A percentile compares a stretch with the other conserved stretches of the same genome.
Conservation (phyloP, 2,888 invertebrate genomes). For the Trimorus sp. region DNA sequence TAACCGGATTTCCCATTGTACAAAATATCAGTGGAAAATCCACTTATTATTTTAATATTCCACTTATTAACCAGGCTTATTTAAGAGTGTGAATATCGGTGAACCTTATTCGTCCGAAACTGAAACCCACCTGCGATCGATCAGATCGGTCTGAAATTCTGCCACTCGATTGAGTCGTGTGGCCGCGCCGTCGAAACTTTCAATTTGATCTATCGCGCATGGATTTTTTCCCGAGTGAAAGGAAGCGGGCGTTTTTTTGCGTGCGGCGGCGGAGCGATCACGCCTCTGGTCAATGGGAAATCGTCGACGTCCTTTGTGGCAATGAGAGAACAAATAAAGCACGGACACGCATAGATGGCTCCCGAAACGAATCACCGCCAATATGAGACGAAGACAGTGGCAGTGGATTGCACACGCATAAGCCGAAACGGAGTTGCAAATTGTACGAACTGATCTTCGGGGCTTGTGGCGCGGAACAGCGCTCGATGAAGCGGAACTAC, state of each 20-base stretch:
- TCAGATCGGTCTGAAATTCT: conserved; percentile 1
- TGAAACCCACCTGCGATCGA: background rate
- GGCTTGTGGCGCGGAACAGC: conserved; percentile 80
- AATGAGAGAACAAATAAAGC: conserved; percentile 57
- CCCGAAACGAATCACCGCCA: conserved; percentile 62
- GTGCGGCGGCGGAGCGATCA: conserved; percentile 28
- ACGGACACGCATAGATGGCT: conserved; percentile 56
- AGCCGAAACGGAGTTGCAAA: conserved; percentile 72
- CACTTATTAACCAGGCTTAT: too few relatives aligned
- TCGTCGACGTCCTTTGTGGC: conserved; percentile 57
- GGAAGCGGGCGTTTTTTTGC: conserved; percentile 44
- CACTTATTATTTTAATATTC: too few relatives aligned
- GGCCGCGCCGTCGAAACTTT: conserved; percentile 32
- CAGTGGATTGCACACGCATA: conserved; percentile 70
- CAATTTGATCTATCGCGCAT: conserved; percentile 50
- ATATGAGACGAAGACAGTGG: conserved; percentile 67
- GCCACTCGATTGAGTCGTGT: conserved; percentile 3
- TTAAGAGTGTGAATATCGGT: too few relatives aligned
- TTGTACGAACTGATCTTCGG: conserved; percentile 77
- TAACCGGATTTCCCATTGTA: too few relatives aligned
- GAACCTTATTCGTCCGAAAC: too few relatives aligned
- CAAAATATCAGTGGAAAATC: too few relatives aligned
- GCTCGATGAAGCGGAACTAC: conserved; percentile 81
- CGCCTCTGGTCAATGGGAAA: conserved; percentile 55
- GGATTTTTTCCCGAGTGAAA: conserved; percentile 47